These are phyloP conservation scores for Xylota sylvarum DNA, from an alignment of 2,888 invertebrate genomes.

Conservation along the genomic window DNA sequence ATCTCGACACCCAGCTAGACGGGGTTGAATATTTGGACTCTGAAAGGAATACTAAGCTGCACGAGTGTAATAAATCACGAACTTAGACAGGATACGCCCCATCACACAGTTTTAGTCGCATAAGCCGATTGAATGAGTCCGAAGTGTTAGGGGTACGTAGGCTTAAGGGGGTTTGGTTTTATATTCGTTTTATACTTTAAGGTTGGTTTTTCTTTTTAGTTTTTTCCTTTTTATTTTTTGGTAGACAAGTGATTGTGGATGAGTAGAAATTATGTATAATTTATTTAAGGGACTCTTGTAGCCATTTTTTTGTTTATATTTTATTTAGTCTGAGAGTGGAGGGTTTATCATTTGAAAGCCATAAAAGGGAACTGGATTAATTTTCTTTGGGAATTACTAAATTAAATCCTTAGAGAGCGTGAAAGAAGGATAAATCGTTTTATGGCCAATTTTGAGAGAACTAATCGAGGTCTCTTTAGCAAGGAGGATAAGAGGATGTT, in stretches of 20 bases:
- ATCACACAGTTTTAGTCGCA: constrained; percentile 4
- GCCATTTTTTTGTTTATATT: constrained; percentile 5
- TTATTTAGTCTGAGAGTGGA: not conserved
- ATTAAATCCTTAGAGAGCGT: not conserved
- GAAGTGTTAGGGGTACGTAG: not conserved
- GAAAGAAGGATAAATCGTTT: not conserved
- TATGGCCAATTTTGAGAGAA: not conserved
- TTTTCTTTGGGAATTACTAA: not conserved
- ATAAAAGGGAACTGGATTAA: constrained; percentile 34
- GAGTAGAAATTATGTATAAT: constrained; percentile 33
- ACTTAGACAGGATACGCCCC: constrained; percentile 14
- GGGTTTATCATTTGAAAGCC: constrained; percentile 15
- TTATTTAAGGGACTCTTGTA: not conserved
- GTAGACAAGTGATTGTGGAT: constrained; percentile 16
- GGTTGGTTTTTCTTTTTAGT: constrained; percentile 2
- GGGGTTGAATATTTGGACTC: constrained; percentile 20
- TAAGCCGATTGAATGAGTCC: not conserved
- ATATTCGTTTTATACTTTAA: constrained; percentile 19
- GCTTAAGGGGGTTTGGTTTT: not conserved
- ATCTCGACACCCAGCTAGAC: not conserved
- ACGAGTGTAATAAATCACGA: constrained; percentile 58
- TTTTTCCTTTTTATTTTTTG: no score
- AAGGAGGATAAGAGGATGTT: not conserved
- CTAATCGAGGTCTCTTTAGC: not conserved
- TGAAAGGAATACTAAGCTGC: constrained; percentile 34